Evolutionary conservation across 2,113 vertebrate genomes (phyloP), one percentile per base, ranked within the genome.

Genomic region (Pungitius pungitius): DNA sequence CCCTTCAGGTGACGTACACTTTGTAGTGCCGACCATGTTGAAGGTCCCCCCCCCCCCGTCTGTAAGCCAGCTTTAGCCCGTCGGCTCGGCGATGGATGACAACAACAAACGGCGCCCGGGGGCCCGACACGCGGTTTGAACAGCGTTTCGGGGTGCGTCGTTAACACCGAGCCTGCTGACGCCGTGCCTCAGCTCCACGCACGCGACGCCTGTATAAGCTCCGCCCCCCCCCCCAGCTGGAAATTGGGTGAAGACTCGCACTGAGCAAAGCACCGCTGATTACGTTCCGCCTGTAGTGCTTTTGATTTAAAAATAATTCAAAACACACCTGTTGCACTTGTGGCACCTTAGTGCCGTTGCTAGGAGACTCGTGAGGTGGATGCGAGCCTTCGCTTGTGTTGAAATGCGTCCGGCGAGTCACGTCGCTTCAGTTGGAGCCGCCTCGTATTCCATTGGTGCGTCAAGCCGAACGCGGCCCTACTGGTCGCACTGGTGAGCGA

Each of bases 11-110:
- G 65, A 77, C 69, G 66, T 18, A 37, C 37, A 63, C 55, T 80
- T 75, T 78, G 72, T 51, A 75, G 77, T 60, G 54, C 15, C 9
- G 11, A n/a, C 40, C 30, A n/a, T 61, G 17, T 52, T 76, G 59
- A 52, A 70, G 73, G 60, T 59, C 62, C 39, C n/a, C n/a, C n/a
- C n/a, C n/a, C n/a, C n/a, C n/a, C 68, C 40, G 26, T 57, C 56
- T 75, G 65, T 43, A 51, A 74, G 45, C 51, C 52, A 37, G 63
- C 14, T 27, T 10, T 9, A 43, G 70, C 26, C n/a, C 69, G 69
- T n/a, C 22, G 24, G 39, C 69, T 42, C 68, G 35, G 47, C 66
- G 74, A 84, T 75, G 69, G 80, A 85, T 78, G 62, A 30, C 52
- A 24, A 5, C 30, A 3, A 30, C 30, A 5, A n/a, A n/a, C n/a